These are phyloP conservation scores for Cynodonichthys magdalenae DNA, from an alignment of 2,797 vertebrate species.

Conservation along the genomic window DNA sequence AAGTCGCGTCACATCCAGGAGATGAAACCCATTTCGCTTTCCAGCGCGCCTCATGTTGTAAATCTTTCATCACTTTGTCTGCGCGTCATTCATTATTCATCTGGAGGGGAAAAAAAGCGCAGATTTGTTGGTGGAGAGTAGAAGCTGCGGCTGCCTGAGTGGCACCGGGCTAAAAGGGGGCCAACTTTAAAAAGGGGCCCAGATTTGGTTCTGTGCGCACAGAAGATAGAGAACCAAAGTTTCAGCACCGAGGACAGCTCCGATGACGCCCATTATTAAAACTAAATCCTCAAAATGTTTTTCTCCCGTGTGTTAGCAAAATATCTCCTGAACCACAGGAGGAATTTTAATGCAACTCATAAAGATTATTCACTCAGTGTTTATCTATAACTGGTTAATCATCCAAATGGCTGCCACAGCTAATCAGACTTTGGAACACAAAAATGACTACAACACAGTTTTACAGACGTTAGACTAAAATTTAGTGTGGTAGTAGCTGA, in stretches of 20 bases:
- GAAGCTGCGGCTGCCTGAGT: constrained; percentile 7
- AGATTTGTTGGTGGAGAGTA: constrained; percentile 36
- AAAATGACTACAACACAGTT: too few species aligned
- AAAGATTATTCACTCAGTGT: too few species aligned
- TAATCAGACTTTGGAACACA: too few species aligned
- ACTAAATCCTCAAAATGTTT: too few species aligned
- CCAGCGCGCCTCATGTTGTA: constrained; percentile 53
- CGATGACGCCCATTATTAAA: not conserved
- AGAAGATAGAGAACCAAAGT: constrained; percentile 20
- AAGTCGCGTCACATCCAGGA: constrained; percentile 56
- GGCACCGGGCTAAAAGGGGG: not conserved
- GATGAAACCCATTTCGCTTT: constrained; percentile 64
- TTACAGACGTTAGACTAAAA: too few species aligned
- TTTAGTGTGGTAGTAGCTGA: too few species aligned
- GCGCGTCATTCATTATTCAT: constrained; percentile 73
- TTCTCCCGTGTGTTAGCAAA: too few species aligned
- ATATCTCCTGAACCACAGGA: too few species aligned
- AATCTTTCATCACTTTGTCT: constrained; percentile 66
- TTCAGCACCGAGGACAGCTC: constrained; percentile 68
- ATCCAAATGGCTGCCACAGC: too few species aligned
- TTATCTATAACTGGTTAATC: too few species aligned
- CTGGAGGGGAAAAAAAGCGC: constrained; percentile 35
- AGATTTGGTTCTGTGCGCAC: constrained; percentile 16
- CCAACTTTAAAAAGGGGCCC: too few species aligned
- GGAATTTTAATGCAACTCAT: too few species aligned